Percentiles rank a stretch among this genome's conserved stretches.
These are phyloP conservation scores for Orthonevra nobilis DNA, from an alignment of 2,888 invertebrate species.

Conservation along the genomic window DNA sequence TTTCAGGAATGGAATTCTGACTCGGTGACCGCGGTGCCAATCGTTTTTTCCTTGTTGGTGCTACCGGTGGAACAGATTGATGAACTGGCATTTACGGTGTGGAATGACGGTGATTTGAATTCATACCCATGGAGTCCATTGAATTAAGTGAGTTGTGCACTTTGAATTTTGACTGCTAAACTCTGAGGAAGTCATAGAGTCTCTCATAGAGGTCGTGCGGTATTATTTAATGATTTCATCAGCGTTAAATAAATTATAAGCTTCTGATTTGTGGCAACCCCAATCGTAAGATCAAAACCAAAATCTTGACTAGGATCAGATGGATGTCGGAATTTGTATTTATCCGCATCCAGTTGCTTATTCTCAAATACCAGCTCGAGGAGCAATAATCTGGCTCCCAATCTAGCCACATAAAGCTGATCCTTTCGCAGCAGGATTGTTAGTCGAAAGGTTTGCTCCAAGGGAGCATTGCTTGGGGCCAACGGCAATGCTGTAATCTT, in stretches of 20 bases:
- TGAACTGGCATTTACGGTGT: conserved; percentile 67
- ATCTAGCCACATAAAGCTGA: conserved; percentile 88
- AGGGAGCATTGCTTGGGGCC: conserved; percentile 79
- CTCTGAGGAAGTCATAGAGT: conserved; percentile 79
- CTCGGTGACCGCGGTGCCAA: conserved; percentile 79
- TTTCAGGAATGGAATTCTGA: conserved; percentile 78
- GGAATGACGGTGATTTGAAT: conserved; percentile 75
- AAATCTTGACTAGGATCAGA: conserved; percentile 80
- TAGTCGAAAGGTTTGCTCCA: conserved; percentile 80
- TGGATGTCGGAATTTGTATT: conserved; percentile 90
- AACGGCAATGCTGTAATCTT: conserved; percentile 79
- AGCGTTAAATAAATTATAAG: conserved; percentile 78
- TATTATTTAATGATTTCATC: conserved; percentile 78
- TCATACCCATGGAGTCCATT: conserved; percentile 79
- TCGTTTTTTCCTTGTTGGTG: conserved; percentile 79
- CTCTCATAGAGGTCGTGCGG: conserved; percentile 76
- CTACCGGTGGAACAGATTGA: conserved; percentile 72
- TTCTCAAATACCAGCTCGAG: conserved; percentile 87
- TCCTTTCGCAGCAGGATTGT: conserved; percentile 88
- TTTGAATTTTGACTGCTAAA: conserved; percentile 79
- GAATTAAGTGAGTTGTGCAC: conserved; percentile 79
- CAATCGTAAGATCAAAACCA: conserved; percentile 79
- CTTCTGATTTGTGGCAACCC: conserved; percentile 79
- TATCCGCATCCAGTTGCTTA: conserved; percentile 86
- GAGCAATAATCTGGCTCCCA: conserved; percentile 86